Evolutionary conservation across 2,888 invertebrate genomes (phyloP), one percentile per base, ranked within the genome.

Genomic region (Drosophila cracens): DNA sequence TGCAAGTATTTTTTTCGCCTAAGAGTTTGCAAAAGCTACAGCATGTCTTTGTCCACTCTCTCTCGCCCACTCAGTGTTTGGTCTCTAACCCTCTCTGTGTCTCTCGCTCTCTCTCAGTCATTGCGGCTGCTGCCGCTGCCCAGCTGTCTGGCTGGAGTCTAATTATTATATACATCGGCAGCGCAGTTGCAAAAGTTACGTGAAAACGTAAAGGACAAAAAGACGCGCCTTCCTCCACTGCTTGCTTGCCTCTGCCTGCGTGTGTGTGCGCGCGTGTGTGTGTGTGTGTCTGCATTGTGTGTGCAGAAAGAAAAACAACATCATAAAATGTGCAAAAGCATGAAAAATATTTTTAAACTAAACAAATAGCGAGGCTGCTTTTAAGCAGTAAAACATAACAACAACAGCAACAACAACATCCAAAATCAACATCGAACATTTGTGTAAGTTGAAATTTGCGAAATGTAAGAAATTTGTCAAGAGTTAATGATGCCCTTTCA

Each of bases 171-270:
- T 81, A 80, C 71, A 75, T 76, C 83, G 82, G 61, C 82, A 75
- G 83, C 74, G 81, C 87, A 86, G 85, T 87, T 87, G 85, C 85
- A 76, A 87, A 86, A 85, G 87, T 86, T 83, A 87, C 85, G 83
- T 87, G 87, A 84, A 84, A 80, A 85, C 83, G 78, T 80, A 68
- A 83, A 87, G 85, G 87, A 87, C 87, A 61, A 72, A 25, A 53
- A 61, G 68, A 59, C 68, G 78, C 64, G 59, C 61, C 59, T 78
- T 25, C 46, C 53, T 43, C 53, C 27, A 57, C 65, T 11, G 38
- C 48, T 46, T 46, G 25, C n/a, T 51, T 29, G 56, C 60, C 46
- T 52, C 38, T 29, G 49, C 16, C 21, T 54, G 53, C 27, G 57
- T 49, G 49, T 54, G 40, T 63, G 56, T 56, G 36, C 33, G 66